phyloP scores from a whole-genome alignment of 2,888 invertebrate species.

The Aspidiotus rigidus region DNA sequence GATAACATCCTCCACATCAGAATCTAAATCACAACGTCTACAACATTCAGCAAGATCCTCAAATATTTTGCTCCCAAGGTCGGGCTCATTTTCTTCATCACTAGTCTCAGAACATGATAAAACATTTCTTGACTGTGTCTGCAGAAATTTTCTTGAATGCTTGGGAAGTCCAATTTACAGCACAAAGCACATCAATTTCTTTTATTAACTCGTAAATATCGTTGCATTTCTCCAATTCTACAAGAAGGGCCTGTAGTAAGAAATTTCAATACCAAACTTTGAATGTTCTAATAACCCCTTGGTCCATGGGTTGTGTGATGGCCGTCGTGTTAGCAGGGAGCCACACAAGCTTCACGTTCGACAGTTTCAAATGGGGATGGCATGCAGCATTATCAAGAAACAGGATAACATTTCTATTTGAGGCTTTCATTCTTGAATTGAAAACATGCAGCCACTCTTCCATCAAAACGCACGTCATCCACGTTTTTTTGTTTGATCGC shows the following conservation, averaged over 20 bases:
- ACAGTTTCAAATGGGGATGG: constrained; percentile 22
- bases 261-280: constrained; percentile 16
- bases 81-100: too few species aligned
- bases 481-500: constrained; percentile 37
- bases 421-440: constrained; percentile 17
- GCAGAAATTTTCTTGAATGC: too few species aligned
- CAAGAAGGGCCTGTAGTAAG: not conserved
- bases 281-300: constrained; percentile 23
- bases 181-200: too few species aligned
- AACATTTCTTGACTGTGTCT: too few species aligned
- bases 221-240: too few species aligned
- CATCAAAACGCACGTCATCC: constrained; percentile 37
- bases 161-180: too few species aligned
- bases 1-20: too few species aligned
- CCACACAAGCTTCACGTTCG: constrained; percentile 24
- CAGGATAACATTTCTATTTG: constrained; percentile 29
- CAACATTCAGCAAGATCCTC: too few species aligned
- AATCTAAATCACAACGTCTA: too few species aligned
- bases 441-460: constrained; percentile 27
- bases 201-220: too few species aligned
- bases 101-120: too few species aligned
- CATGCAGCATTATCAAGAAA: constrained; percentile 34
- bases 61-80: too few species aligned
- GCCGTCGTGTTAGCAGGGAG: constrained; percentile 16
- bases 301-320: constrained; percentile 18